Evolutionary conservation across 1,140 invertebrate species (phyloP).

Genomic region (Bombus ignitus): DNA sequence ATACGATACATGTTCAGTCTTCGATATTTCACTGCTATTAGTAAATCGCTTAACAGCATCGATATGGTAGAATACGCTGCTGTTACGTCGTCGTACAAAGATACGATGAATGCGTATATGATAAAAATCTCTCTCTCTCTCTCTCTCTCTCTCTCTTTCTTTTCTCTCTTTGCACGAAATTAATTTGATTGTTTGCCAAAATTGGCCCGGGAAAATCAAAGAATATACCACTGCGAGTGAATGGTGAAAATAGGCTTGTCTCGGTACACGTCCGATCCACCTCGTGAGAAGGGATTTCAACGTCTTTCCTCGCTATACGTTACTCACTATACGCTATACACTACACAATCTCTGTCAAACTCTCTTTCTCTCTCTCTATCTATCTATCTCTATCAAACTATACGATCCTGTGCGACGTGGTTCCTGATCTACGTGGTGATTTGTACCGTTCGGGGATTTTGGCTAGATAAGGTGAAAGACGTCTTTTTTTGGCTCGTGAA

Average conservation of each 20-base stretch:
- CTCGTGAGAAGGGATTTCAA: conserved; percentile 29
- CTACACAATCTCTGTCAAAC: background rate
- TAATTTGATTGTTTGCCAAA: conserved; percentile 62
- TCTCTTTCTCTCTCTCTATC: too few relatives aligned
- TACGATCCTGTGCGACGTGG: background rate
- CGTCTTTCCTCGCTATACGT: conserved; percentile 20
- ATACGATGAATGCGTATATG: background rate
- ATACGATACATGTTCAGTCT: background rate
- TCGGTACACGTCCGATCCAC: conserved; percentile 62
- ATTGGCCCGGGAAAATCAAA: conserved; percentile 37
- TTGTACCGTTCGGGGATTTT: conserved; percentile 36
- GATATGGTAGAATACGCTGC: background rate
- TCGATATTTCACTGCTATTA: background rate
- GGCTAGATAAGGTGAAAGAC: conserved; percentile 46
- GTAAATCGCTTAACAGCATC: background rate
- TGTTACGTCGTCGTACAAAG: background rate
- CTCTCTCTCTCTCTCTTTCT: background rate
- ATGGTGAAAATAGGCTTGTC: conserved; percentile 56
- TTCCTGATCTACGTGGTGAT: conserved; percentile 52
- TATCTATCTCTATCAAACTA: too few relatives aligned
- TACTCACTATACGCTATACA: background rate
- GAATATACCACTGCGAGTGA: conserved; percentile 50
- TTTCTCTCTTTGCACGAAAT: conserved; percentile 25
- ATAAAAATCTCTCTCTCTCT: background rate
- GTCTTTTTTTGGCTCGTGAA: conserved; percentile 3